Base-by-base conservation (phyloP, 2,113 vertebrate genomes). In the Onychostoma macrolepis region DNA sequence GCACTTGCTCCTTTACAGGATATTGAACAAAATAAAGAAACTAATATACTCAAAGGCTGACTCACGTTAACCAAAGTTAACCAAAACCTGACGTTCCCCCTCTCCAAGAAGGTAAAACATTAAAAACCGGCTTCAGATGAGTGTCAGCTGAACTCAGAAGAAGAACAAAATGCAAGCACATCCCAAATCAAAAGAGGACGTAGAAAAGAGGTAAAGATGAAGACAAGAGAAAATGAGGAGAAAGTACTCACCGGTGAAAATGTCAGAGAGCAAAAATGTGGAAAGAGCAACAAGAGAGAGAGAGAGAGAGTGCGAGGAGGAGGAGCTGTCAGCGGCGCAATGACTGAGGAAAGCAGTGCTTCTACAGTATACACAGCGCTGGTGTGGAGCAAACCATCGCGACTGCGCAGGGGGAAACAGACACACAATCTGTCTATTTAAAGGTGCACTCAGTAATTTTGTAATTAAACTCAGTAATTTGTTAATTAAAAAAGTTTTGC, bases 221-320 rank as follows among this genome's bases (percentile, higher is more conserved):
- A 61, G 65, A 84, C 69, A 74, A 81, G 63, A 85, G 71, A 78
- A 88, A 78, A 48, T 61, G 5, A 86, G 45, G 45, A 69, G 83
- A 80, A 84, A 79, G 83, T 91, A 91, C 90, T 91, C 90, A 91
- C 90, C 90, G 86, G 81, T 80, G 82, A 91, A 89, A 88, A 90
- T 85, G 48, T 89, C 78, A 88, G 85, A 89, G 87, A 85, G 75
- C 72, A 89, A 89, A 89, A 89, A 88, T 84, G 86, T 33, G 21
- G 90, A 84, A 89, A 88, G 86, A 85, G 78, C 45, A 75, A 87
- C 24, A 74, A 65, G 30, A 75, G 67, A 33, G 33, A n/a, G 43
- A 30, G 48, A 48, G 79, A 50, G 65, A 74, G 33, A 17, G 15
- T 0, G 28, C 4, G 67, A 71, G 65, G 76, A 71, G 53, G 76